A percentile compares a stretch with the other conserved stretches of the same genome.
Evolutionary conservation across 2,797 vertebrate genomes (phyloP).

Genomic region (Lepus townsendii): DNA sequence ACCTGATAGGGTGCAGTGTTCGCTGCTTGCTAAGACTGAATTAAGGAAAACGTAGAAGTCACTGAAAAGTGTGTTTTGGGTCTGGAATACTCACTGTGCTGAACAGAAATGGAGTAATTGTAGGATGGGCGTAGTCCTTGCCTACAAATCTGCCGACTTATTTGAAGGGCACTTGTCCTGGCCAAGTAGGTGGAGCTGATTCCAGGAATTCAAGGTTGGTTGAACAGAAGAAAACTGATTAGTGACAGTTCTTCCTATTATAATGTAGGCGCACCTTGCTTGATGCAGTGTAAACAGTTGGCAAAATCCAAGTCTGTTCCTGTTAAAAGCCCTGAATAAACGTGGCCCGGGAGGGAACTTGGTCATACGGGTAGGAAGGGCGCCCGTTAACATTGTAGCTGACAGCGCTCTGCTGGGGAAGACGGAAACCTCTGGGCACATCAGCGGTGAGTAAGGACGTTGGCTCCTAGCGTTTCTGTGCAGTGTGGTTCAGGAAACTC

Average conservation of each 20-base stretch:
- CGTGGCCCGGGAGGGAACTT: not conserved
- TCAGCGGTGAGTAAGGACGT: not conserved
- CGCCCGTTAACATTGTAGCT: not conserved
- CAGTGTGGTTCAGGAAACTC: not conserved
- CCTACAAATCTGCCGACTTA: not conserved
- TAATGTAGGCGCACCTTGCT: not conserved
- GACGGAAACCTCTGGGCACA: not conserved
- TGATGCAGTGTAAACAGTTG: not conserved
- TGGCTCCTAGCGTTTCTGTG: not conserved
- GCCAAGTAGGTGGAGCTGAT: not conserved
- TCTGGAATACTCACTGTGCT: not conserved
- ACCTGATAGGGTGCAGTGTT: too few species aligned
- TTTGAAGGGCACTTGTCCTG: not conserved
- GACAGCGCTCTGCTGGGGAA: not conserved
- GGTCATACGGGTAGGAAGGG: not conserved
- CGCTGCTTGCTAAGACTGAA: not conserved
- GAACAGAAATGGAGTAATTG: not conserved
- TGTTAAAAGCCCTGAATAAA: not conserved
- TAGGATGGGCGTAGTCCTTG: not conserved
- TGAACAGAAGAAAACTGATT: not conserved
- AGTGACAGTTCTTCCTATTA: not conserved
- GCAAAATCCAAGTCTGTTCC: not conserved
- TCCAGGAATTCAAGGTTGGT: not conserved
- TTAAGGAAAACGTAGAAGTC: not conserved
- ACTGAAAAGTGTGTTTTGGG: not conserved